These are phyloP conservation scores for Tineola bisselliella DNA, from an alignment of 2,888 invertebrate genomes.

Conservation along the genomic window DNA sequence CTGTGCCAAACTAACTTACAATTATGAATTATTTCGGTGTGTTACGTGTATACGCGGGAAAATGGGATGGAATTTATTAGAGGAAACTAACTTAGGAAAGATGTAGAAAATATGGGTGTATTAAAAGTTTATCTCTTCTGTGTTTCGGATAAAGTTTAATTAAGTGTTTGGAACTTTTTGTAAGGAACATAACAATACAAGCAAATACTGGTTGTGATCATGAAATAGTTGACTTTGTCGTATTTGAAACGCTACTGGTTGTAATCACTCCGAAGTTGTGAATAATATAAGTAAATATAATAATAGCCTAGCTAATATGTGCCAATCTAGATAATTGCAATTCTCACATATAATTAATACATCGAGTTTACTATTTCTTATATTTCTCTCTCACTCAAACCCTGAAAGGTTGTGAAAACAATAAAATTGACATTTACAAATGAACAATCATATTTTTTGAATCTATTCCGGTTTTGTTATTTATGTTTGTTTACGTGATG, in stretches of 20 bases:
- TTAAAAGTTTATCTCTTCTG: slow-evolving; percentile 64
- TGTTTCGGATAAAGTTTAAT: slow-evolving; percentile 52
- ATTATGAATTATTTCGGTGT: background rate
- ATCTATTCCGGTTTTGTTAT: background rate
- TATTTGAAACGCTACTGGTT: background rate
- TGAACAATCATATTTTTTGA: background rate
- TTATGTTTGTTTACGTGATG: background rate
- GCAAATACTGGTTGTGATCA: background rate
- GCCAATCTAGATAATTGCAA: background rate
- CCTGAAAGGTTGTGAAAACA: slow-evolving; percentile 59
- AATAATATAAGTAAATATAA: background rate
- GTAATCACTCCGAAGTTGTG: slow-evolving; percentile 3
- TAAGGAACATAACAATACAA: background rate
- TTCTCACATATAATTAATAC: background rate
- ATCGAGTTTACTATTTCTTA: background rate
- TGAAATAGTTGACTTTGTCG: background rate
- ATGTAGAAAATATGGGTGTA: slow-evolving; percentile 43
- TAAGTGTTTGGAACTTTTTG: background rate
- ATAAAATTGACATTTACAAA: slow-evolving; percentile 25
- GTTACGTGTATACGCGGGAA: slow-evolving; percentile 22
- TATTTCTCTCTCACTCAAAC: slow-evolving; percentile 20
- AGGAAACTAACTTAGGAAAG: slow-evolving; percentile 22
- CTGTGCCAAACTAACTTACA: slow-evolving; percentile 40
- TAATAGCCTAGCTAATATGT: background rate
- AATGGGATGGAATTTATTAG: slow-evolving; percentile 32